Evolutionary conservation across 2,113 vertebrate species (phyloP), one percentile per base, ranked within the genome.

Genomic region (Antechinus flavipes): DNA sequence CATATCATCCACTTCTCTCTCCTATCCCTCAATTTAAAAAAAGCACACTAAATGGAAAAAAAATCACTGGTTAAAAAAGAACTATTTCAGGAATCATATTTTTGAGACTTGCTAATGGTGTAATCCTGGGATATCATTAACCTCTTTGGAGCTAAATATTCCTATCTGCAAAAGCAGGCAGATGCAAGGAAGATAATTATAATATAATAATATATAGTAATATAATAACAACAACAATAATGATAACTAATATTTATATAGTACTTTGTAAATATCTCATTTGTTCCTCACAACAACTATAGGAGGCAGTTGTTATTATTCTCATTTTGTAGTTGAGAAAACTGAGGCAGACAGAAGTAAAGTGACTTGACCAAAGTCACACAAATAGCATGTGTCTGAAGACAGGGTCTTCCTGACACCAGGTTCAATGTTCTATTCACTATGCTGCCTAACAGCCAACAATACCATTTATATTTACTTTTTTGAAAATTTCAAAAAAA

Each of bases 31-130:
- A 42, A 55, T 23, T 23, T 24, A 55, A 55, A 42, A 22, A 84
- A 42, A 84, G 19, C 7, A 42, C n/a, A 8, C 1, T 42, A 84
- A 84, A n/a, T 42, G n/a, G 4, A n/a, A 76, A 68, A 27, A 55
- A 76, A 76, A n/a, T n/a, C 61, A 68, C 14, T 68, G 35, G 19
- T 76, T 19, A n/a, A 76, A 76, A 14, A 19, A n/a, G 30, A 76
- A 4, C 14, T 76, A 30, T 76, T 76, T 76, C 4, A 76, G 14
- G 35, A 76, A 19, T 76, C 61, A 14, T 76, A 56, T n/a, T 90
- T 92, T 47, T 91, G 30, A 25, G 89, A 55, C 91, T 94, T 96
- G 94, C 68, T 95, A 91, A 35, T 7, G 76, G 42, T 54, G 91
- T 91, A 91, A 76, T 14, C 30, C 50, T 76, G 42, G 55, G 54